These are phyloP conservation scores for Phrynosoma blainvillii DNA, from an alignment of 2,113 vertebrate species.

Conservation along the genomic window DNA sequence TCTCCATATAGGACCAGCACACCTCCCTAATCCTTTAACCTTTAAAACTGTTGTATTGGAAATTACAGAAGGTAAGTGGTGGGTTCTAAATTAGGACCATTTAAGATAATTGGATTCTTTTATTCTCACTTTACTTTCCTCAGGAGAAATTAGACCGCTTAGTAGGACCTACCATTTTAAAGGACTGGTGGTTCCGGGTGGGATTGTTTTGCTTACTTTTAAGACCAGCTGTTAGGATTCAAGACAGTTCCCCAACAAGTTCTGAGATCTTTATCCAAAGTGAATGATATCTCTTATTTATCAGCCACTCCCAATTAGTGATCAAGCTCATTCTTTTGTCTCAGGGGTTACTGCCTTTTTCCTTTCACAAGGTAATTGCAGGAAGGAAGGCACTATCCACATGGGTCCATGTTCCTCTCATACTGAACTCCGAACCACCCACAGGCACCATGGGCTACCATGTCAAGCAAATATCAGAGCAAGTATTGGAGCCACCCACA, in stretches of 20 bases:
- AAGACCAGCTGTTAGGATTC: neutral
- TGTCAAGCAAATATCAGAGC: neutral
- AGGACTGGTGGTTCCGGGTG: neutral
- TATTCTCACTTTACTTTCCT: neutral
- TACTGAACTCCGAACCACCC: neutral
- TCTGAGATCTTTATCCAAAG: neutral
- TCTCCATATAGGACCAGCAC: neutral
- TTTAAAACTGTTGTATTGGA: neutral
- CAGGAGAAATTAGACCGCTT: neutral
- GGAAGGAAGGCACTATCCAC: neutral
- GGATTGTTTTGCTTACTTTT: neutral
- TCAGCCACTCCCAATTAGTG: accelerated
- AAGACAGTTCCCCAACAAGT: neutral
- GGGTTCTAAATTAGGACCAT: neutral
- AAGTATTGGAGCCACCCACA: neutral
- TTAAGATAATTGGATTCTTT: neutral
- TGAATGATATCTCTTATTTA: neutral
- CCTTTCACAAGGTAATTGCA: neutral
- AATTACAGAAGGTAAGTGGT: neutral
- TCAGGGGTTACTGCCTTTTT: neutral
- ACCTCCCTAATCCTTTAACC: neutral
- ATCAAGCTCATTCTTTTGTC: neutral
- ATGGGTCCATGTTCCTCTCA: neutral
- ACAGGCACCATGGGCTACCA: neutral
- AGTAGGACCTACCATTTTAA: accelerated